These are phyloP conservation scores for Pheosia gnoma DNA, from an alignment of 2,888 invertebrate genomes.

Conservation along the genomic window DNA sequence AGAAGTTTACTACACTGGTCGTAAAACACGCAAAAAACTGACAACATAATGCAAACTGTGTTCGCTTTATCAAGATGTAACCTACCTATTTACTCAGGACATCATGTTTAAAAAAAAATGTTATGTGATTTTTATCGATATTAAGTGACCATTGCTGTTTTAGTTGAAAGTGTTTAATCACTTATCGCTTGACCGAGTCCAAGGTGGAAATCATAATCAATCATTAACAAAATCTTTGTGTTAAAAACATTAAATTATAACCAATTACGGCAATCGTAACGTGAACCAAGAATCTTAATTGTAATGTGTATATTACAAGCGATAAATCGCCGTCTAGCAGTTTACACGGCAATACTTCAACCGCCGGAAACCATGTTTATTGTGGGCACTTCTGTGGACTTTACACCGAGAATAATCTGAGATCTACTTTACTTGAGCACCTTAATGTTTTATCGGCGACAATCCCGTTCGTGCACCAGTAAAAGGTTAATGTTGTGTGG, in stretches of 20 bases:
- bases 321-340: slow-evolving; percentile 11
- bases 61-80: too few relatives aligned
- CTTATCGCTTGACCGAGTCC: too few relatives aligned
- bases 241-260: background rate
- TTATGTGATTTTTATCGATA: too few relatives aligned
- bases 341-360: slow-evolving; percentile 8
- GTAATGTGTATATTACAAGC: background rate
- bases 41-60: too few relatives aligned
- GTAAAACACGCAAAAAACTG: too few relatives aligned
- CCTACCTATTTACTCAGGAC: too few relatives aligned
- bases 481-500: too few relatives aligned
- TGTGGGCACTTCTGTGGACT: slow-evolving; percentile 5
- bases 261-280: background rate
- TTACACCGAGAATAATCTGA: slow-evolving; percentile 5
- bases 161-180: too few relatives aligned
- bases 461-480: slow-evolving; percentile 4
- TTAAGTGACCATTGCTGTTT: too few relatives aligned
- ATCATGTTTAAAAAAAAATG: too few relatives aligned
- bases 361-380: slow-evolving; percentile 6
- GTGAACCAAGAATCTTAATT: slow-evolving; percentile 7
- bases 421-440: slow-evolving; percentile 17
- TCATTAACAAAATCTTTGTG: background rate
- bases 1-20: too few relatives aligned
- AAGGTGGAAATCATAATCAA: too few relatives aligned
- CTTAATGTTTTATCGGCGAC: slow-evolving; percentile 15